Evolutionary conservation across 53 echinoderm and acorn worm species (phyloP), one percentile per base, ranked within the genome.

Genomic region (Apostichopus leukothele): DNA sequence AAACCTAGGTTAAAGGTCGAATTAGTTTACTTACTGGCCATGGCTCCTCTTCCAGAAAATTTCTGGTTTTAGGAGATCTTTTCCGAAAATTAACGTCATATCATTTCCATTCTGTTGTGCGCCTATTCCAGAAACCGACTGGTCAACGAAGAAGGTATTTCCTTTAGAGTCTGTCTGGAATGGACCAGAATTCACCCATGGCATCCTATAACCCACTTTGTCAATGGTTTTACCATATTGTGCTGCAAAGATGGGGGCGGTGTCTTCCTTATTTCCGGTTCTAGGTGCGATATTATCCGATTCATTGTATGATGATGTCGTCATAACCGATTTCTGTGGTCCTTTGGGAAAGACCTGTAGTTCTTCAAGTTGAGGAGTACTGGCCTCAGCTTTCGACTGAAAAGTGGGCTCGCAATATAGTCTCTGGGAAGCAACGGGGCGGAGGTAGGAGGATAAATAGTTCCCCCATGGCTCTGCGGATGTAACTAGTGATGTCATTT

Each of bases 371-470:
- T 79, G 79, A 9, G 53, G 18, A 0, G 50, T 52, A n/a, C 52
- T 16, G 11, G 16, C n/a, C 9, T 53, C n/a, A 19, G 5, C 19
- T 50, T 79, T 53, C 53, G 79, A 18, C 52, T 79, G 79, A 13
- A 13, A 79, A 6, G 4, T 52, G n/a, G 51, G 19, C 54, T 79
- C 50, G 5, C 7, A 53, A 53, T 13, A 79, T 52, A 54, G 79
- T 53, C 53, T 79, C 53, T 79, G n/a, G n/a, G 79, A 1, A 8
- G 79, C 79, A 4, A 52, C 53, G 14, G 79, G 79, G 8, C 79
- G 53, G 51, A 79, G 50, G 53, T 79, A 79, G 4, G 79, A 52
- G 51, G 79, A 79, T 5, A 79, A 52, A 19, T 79, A 79, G 51
- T 79, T 79, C 50, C 52, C 53, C 52, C 51, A 79, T 14, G 39